phyloP scores from a whole-genome alignment of 2,888 invertebrate genomes.

The Diachrysia chrysitis region DNA sequence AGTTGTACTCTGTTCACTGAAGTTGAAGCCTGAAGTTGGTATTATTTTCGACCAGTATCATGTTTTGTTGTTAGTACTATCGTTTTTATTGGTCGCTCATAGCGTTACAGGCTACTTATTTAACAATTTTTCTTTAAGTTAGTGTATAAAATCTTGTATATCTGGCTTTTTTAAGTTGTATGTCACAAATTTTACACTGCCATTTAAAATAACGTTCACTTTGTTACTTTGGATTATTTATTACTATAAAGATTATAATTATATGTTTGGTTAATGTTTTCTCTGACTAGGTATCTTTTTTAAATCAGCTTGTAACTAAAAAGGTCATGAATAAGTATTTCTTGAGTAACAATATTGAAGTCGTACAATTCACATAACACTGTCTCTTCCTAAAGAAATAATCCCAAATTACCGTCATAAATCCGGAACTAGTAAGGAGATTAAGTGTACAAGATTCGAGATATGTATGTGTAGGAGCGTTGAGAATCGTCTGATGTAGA shows the following conservation, averaged over 20 bases:
- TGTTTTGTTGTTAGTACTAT: constrained; percentile 7
- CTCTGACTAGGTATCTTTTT: too few species aligned
- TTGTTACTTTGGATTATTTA: too few species aligned
- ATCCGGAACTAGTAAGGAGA: constrained; percentile 35
- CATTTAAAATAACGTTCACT: background rate
- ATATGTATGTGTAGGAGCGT: constrained; percentile 39
- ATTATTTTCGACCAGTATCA: constrained; percentile 17
- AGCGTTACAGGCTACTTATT: background rate
- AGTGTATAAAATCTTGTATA: background rate
- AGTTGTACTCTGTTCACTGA: constrained; percentile 35
- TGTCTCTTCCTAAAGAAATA: background rate
- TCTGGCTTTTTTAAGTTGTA: background rate
- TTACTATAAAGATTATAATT: too few species aligned
- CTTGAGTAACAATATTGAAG: background rate
- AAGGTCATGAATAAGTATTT: background rate
- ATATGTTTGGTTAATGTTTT: too few species aligned
- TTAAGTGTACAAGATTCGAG: constrained; percentile 35
- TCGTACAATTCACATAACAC: background rate
- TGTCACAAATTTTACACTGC: background rate
- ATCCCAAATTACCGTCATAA: constrained; percentile 29
- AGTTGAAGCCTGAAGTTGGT: constrained; percentile 17
- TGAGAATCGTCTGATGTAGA: constrained; percentile 43
- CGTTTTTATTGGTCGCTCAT: constrained; percentile 11
- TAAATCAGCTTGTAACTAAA: too few species aligned
- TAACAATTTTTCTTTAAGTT: constrained; percentile 2